Base-by-base conservation (phyloP, 1,140 invertebrate genomes). In the Drosophila varians region DNA sequence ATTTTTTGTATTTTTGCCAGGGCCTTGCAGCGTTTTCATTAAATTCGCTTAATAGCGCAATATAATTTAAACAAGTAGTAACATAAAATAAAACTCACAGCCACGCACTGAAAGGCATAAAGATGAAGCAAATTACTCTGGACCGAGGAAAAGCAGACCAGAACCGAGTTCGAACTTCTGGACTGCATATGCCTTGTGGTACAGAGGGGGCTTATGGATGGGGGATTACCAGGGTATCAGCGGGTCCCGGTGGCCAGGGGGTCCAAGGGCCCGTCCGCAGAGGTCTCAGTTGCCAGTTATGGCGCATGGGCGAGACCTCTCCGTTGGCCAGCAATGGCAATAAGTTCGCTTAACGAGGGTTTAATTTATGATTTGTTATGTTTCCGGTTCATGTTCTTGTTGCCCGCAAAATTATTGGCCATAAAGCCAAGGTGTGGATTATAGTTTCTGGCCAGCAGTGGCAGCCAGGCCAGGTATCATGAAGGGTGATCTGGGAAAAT, bases 351-450 rank as follows among this genome's bases (percentile, higher is more conserved):
- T 89, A 89, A 89, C 87, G 87, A 89, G 87, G 87, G 87, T 90
- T 90, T 89, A 89, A 89, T 89, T 89, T 90, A 89, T 89, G 87
- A 89, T 90, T 89, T 89, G 87, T 89, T 89, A 87, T 90, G 87
- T 89, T 89, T 89, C 87, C 87, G 87, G 87, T 89, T 89, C 77
- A 80, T 82, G 82, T 87, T 87, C 61, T 69, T 77, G 54, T 65
- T 74, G 77, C 58, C 72, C 55, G 66, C 68, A 87, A 80, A 80
- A 80, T 86, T 86, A 87, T 86, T 86, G 68, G 77, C 82, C 65
- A 86, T 87, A 86, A 86, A 87, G 76, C 80, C 71, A 86, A 86
- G 80, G 80, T 86, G 80, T 86, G 80, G 80, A 86, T 86, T 86
- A 86, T 86, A 76, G 79, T 84, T 72, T 76, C 58, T 56, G 31